Conservation (phyloP, 2,113 vertebrate genomes). For the Heterocephalus glaber region DNA sequence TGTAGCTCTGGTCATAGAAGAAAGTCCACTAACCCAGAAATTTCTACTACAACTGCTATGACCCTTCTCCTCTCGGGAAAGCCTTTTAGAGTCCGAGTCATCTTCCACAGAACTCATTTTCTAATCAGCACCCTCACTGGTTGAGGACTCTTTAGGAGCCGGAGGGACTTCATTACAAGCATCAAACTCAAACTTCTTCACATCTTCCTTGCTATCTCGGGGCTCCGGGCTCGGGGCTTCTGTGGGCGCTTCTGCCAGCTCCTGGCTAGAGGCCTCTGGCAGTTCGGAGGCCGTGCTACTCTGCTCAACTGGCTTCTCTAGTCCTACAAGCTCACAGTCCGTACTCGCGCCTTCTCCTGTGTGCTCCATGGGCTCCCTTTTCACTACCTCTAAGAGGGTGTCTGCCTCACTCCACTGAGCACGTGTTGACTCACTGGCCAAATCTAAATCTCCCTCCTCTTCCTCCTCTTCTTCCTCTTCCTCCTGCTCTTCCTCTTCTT, state of each 20-base stretch:
- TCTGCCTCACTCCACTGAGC: constrained; percentile 88
- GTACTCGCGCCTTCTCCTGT: constrained; percentile 88
- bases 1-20: constrained; percentile 97
- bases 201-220: constrained; percentile 89
- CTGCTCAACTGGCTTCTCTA: constrained; percentile 88
- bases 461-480: constrained; percentile 84
- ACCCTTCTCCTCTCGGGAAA: constrained; percentile 93
- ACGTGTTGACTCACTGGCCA: constrained; percentile 87
- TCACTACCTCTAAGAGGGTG: constrained; percentile 88
- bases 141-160: constrained; percentile 96
- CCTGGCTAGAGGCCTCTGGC: constrained; percentile 87
- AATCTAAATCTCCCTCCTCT: constrained; percentile 89
- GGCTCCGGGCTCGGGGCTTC: constrained; percentile 88
- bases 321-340: constrained; percentile 89
- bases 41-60: constrained; percentile 89
- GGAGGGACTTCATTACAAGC: constrained; percentile 86
- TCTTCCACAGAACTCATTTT: constrained; percentile 93
- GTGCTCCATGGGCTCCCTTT: constrained; percentile 89
- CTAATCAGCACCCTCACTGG: constrained; percentile 99
- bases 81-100: constrained; percentile 87
- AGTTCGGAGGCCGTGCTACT: constrained; percentile 90
- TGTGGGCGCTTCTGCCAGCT: constrained; percentile 83
- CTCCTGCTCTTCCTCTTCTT: constrained; percentile 89
- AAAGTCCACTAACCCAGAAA: constrained; percentile 99
- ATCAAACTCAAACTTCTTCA: constrained; percentile 89